Evolutionary conservation across 2,113 vertebrate species (phyloP), one percentile per base, ranked within the genome.

Genomic region (Anguilla japonica): DNA sequence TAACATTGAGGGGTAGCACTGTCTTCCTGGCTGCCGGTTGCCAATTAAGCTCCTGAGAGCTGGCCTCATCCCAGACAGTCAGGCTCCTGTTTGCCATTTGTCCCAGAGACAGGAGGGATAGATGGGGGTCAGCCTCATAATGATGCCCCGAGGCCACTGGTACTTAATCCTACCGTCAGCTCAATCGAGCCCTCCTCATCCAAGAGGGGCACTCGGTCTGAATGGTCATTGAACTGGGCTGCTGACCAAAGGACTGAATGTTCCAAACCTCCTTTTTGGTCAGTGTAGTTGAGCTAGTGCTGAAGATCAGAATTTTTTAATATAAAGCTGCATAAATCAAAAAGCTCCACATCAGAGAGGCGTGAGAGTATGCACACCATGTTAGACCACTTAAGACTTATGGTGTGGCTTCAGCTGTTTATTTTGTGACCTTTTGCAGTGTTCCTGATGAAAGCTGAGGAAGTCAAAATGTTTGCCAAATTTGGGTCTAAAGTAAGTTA

Each of bases 91-190:
- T 13, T 75, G 5, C 71, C 71, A n/a, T 13, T 75, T 26, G 15
- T 75, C 71, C 71, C 71, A 75, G 71, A 75, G 71, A n/a, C 71
- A 75, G n/a, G 71, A 75, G 71, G 71, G 71, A 75, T 22, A 13
- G 71, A 75, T n/a, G n/a, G n/a, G 18, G 71, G 71, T 75, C 71
- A 34, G 71, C 71, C 71, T 34, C n/a, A 75, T 13, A n/a, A 34
- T n/a, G 1, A 75, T 29, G 71, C 71, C 71, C 71, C 9, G 20
- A 14, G n/a, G 71, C 71, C 71, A 11, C n/a, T 11, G n/a, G 9
- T 34, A 11, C 71, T 75, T 34, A 34, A 34, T 75, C 9, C 26
- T 75, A 13, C 71, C 34, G 71, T 34, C 71, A 34, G 26, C 71
- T 75, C n/a, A 13, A 34, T 34, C 71, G 11, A 75, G n/a, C 71